Conservation (phyloP, 2,113 vertebrate genomes). For the Terrapene triunguis region DNA sequence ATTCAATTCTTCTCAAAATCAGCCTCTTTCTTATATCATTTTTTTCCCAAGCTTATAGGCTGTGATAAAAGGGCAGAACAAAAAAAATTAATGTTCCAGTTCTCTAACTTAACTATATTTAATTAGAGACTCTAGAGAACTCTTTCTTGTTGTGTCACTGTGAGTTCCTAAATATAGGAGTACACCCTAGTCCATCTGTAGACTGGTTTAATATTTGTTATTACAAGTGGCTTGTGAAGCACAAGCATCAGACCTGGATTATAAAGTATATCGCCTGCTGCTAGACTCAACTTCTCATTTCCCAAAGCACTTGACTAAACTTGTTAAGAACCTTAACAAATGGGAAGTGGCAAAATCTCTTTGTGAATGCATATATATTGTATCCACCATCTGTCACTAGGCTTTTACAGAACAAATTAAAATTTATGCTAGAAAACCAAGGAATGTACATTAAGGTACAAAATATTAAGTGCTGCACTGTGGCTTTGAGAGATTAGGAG, state of each 20-base stretch:
- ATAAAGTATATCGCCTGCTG: not conserved
- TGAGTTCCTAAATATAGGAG: not conserved
- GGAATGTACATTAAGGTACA: rapidly evolving
- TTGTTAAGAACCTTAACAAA: not conserved
- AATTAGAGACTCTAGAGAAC: slow-evolving; percentile 8
- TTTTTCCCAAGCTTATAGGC: not conserved
- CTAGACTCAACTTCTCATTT: not conserved
- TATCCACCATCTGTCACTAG: not conserved
- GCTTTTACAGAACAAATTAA: not conserved
- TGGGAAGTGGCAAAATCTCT: not conserved
- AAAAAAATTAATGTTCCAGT: not conserved
- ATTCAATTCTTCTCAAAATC: not conserved
- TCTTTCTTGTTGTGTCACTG: not conserved
- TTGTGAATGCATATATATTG: not conserved
- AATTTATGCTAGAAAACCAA: not conserved
- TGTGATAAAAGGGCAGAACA: not conserved
- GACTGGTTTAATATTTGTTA: not conserved
- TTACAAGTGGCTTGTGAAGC: not conserved
- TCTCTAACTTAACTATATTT: not conserved
- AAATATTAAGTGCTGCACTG: not conserved
- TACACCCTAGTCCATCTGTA: not conserved
- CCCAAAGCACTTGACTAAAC: not conserved
- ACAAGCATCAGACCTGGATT: not conserved
- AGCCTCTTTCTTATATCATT: not conserved
- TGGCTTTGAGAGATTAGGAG: not conserved